phyloP scores from a whole-genome alignment of 2,797 vertebrate species.

The Peromyscus attwateri region DNA sequence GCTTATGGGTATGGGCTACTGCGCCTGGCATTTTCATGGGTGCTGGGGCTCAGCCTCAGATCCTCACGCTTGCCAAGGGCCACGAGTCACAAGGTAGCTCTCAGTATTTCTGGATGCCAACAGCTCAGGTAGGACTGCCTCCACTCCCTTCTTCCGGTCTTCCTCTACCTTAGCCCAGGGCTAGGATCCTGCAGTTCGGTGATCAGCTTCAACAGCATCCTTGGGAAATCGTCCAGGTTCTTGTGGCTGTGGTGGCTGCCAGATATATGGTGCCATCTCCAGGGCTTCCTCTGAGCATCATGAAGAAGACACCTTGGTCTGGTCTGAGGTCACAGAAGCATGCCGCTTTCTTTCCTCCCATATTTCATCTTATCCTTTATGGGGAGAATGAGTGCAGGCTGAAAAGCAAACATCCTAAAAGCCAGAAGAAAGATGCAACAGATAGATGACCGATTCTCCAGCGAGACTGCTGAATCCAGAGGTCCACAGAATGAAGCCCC shows the following conservation, averaged over 20 bases:
- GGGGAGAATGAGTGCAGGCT: background rate
- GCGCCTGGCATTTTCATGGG: background rate
- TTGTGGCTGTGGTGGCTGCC: background rate
- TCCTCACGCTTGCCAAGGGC: background rate
- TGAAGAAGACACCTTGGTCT: background rate
- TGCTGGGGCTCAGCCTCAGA: background rate
- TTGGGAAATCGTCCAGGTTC: background rate
- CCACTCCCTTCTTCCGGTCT: background rate
- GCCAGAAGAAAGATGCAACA: background rate
- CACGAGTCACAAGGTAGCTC: background rate
- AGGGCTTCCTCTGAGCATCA: background rate
- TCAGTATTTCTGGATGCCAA: background rate
- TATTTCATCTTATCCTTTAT: background rate
- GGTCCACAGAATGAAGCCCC: background rate
- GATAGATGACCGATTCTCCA: background rate
- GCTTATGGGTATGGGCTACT: background rate
- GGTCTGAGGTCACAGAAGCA: background rate
- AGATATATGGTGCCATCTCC: background rate
- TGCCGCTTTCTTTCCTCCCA: background rate
- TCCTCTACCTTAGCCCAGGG: background rate
- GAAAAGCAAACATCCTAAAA: background rate
- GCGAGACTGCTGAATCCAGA: background rate
- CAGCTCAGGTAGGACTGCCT: background rate
- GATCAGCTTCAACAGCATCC: background rate
- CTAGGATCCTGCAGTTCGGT: background rate